Base-by-base conservation (phyloP, 2,888 invertebrate species). In the Agrotis puta region DNA sequence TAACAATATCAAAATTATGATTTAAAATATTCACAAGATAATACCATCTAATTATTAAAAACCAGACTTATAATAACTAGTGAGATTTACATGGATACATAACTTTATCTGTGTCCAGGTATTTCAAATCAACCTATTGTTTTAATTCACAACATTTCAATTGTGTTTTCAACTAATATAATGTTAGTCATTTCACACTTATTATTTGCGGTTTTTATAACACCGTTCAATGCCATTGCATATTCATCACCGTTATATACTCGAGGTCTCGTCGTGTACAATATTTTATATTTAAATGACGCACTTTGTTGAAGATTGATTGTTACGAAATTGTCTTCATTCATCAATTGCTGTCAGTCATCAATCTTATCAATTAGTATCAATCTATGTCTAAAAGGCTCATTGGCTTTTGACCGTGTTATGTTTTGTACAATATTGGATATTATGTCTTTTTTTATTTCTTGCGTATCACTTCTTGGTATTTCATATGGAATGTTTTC, bases 181-280 rank as follows among this genome's bases (percentile, higher is more conserved):
- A 58, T 70, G 77, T 79, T 76, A 75, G 33, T 77, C 59, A 85
- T 72, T 75, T 70, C 61, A 71, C 74, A 74, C 68, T 48, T 66
- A 67, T 77, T 83, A 70, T 78, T 76, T 62, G 68, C 62, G 73
- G 73, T 70, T 79, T 77, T 74, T 61, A 74, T 75, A 69, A 83
- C 70, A 81, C 70, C 61, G 65, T 79, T 83, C 85, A 81, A 79
- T 83, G 79, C 69, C 81, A 61, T 70, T 66, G 65, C 58, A 50
- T 65, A 77, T 72, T 76, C 59, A 68, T 77, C 50, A 74, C 51
- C 33, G 57, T 69, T 22, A 69, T 59, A 50, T 48, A 56, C 47
- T 66, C 47, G 67, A 73, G 57, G 70, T 53, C 22, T 62, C 59
- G 57, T 62, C 71, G 39, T 66, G 47, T 65, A 80, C 67, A 64